These are phyloP conservation scores for Latrodectus hesperus DNA, from an alignment of 2,888 invertebrate species.

Conservation along the genomic window DNA sequence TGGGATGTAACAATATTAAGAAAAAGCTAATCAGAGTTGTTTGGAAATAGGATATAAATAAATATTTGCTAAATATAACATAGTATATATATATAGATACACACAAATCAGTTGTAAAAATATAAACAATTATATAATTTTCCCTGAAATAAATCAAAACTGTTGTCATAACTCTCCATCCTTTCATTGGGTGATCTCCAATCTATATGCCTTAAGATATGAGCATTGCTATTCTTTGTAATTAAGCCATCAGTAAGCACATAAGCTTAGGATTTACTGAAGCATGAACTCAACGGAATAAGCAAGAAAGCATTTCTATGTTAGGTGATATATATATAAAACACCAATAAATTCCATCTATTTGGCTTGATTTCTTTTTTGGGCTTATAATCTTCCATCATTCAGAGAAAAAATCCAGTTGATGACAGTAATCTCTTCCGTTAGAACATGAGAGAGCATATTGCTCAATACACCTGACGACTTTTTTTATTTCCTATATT, in stretches of 20 bases:
- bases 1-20: too few relatives aligned
- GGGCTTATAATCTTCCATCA: slow-evolving; percentile 39
- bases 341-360: slow-evolving; percentile 20
- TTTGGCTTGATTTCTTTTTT: neutral
- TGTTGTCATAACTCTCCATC: neutral
- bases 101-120: too few relatives aligned
- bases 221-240: slow-evolving; percentile 29
- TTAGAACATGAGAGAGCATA: slow-evolving; percentile 10
- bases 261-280: slow-evolving; percentile 47
- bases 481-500: too few relatives aligned
- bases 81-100: too few relatives aligned
- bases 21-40: too few relatives aligned
- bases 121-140: too few relatives aligned
- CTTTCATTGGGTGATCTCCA: neutral
- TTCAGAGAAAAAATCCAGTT: slow-evolving; percentile 12
- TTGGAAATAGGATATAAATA: too few relatives aligned
- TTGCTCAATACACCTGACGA: neutral
- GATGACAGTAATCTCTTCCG: slow-evolving; percentile 26
- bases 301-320: slow-evolving; percentile 23
- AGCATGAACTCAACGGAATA: slow-evolving; percentile 27
- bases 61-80: too few relatives aligned
- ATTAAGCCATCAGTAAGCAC: slow-evolving; percentile 56
- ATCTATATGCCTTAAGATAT: slow-evolving; percentile 9
- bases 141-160: too few relatives aligned
- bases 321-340: slow-evolving; percentile 19